phyloP scores from a whole-genome alignment of 1,140 invertebrate species.

The Philopotamus ludificatus region DNA sequence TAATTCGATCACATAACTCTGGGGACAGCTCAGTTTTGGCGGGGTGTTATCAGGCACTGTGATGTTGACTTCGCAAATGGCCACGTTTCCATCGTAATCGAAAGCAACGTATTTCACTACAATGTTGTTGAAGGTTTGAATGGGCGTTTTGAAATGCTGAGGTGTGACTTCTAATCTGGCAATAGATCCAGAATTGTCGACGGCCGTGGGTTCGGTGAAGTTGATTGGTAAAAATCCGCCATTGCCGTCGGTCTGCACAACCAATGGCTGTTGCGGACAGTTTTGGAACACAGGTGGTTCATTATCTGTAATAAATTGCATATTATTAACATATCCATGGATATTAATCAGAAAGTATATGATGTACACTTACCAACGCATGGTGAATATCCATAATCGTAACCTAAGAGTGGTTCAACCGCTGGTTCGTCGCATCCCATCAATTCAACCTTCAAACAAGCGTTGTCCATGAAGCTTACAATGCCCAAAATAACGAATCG shows the following conservation, averaged over 20 bases:
- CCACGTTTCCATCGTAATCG: constrained; percentile 95
- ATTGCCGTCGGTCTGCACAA: constrained; percentile 83
- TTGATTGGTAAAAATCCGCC: constrained; percentile 86
- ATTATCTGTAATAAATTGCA: constrained; percentile 65
- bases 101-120: constrained; percentile 94
- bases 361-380: constrained; percentile 70
- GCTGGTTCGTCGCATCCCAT: constrained; percentile 90
- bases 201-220: constrained; percentile 88
- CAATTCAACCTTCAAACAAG: constrained; percentile 93
- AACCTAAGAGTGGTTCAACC: constrained; percentile 80
- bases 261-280: constrained; percentile 88
- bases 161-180: constrained; percentile 89
- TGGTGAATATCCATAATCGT: constrained; percentile 90
- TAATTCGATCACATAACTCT: constrained; percentile 92
- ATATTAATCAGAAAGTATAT: neutral
- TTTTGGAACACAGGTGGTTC: constrained; percentile 96
- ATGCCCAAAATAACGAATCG: constrained; percentile 91
- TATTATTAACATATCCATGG: neutral
- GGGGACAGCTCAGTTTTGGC: constrained; percentile 89
- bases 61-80: constrained; percentile 94
- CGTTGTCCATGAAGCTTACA: constrained; percentile 94
- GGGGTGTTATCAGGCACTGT: constrained; percentile 92
- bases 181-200: constrained; percentile 92
- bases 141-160: constrained; percentile 84
- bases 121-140: constrained; percentile 86